These are phyloP conservation scores for Ischnus inquisitorius DNA, from an alignment of 2,888 invertebrate genomes.

Conservation along the genomic window DNA sequence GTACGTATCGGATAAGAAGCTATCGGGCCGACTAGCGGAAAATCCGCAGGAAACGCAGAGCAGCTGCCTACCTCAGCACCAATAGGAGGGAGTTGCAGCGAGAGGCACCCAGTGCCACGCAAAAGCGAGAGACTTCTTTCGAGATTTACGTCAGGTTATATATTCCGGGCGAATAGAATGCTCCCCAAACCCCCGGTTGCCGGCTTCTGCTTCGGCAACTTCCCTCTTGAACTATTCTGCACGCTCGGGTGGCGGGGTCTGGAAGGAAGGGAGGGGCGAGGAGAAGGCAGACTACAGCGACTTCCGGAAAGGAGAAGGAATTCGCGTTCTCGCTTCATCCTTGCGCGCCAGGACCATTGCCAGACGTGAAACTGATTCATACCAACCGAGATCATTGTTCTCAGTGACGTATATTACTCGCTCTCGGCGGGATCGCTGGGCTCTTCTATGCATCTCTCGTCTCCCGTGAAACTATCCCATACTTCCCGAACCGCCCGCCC, in stretches of 20 bases:
- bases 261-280: too few relatives aligned
- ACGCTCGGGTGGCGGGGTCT: not conserved
- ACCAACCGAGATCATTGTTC: conserved; percentile 66
- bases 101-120: conserved; percentile 43
- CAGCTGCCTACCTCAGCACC: conserved; percentile 72
- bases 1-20: conserved; percentile 68
- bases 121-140: conserved; percentile 59
- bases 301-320: conserved; percentile 33
- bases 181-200: conserved; percentile 44
- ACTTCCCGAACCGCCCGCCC: conserved; percentile 8
- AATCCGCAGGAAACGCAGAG: conserved; percentile 65
- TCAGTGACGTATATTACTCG: conserved; percentile 66
- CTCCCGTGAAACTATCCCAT: conserved; percentile 32
- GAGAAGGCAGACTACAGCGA: conserved; percentile 7
- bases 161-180: conserved; percentile 63
- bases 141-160: conserved; percentile 72
- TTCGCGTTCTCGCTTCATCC: conserved; percentile 49
- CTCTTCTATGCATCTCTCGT: conserved; percentile 27
- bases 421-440: conserved; percentile 28
- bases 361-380: conserved; percentile 67
- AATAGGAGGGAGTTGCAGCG: conserved; percentile 36
- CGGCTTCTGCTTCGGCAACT: conserved; percentile 53
- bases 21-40: conserved; percentile 68
- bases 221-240: conserved; percentile 47
- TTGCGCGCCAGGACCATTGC: conserved; percentile 44